Conservation (phyloP, 2,797 vertebrate genomes). For the Malacoctenus gilli region DNA sequence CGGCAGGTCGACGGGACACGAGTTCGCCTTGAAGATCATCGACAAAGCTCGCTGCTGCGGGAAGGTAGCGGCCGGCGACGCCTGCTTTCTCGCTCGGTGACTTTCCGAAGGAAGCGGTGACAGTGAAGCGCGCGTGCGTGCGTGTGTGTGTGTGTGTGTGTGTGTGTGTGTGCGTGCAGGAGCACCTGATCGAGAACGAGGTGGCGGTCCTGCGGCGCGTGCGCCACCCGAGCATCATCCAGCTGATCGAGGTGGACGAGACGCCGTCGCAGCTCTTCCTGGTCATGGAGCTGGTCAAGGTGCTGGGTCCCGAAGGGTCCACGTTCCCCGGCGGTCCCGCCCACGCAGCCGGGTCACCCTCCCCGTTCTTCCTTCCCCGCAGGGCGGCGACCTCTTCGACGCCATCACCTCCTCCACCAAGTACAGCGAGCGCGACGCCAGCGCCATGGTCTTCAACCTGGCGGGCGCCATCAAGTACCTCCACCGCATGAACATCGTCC, state of each 20-base stretch:
- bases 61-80: conserved; percentile 82
- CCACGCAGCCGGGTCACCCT: no score
- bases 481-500: conserved; percentile 93
- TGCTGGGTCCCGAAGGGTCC: background rate
- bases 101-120: no score
- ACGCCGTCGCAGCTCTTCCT: conserved; percentile 92
- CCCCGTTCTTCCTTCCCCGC: background rate
- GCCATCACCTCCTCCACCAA: conserved; percentile 98
- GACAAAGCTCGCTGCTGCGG: conserved; percentile 98
- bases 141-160: background rate
- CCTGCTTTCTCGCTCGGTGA: no score
- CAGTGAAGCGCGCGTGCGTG: no score
- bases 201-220: conserved; percentile 92
- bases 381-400: conserved; percentile 97
- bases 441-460: conserved; percentile 97
- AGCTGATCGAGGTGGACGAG: conserved; percentile 97
- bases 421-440: conserved; percentile 94
- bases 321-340: no score
- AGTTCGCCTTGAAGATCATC: conserved; percentile 96
- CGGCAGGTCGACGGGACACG: conserved; percentile 90
- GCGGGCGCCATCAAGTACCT: conserved; percentile 93
- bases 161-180: conserved; percentile 74
- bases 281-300: conserved; percentile 93
- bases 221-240: conserved; percentile 96
- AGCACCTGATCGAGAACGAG: conserved; percentile 97